Base-by-base conservation (phyloP, 2,797 vertebrate species). In the Ficedula albicollis region DNA sequence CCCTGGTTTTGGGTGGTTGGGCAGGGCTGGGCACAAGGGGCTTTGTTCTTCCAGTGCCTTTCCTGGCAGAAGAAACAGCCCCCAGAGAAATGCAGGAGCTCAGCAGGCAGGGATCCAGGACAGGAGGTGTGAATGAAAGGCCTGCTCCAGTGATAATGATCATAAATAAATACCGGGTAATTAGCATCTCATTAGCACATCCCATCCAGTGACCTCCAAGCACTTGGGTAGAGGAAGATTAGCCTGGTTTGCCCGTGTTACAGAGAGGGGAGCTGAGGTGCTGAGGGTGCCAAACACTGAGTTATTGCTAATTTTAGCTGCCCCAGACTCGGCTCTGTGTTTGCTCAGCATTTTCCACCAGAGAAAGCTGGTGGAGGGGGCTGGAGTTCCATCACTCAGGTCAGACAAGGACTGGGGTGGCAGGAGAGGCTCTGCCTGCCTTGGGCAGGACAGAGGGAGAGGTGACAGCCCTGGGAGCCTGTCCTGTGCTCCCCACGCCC, bases 121-220 rank as follows among this genome's bases (percentile, higher is more conserved):
- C 75, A 75, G 72, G 90, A 90, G 90, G 93, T 95, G 90, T 89
- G 89, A 95, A 91, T 94, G 84, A 87, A 95, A 93, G 92, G 69
- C 79, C 91, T 84, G 90, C 93, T 85, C 90, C 84, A 68, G 75
- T 67, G 87, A 94, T 93, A 95, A 92, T 46, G 64, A 96, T 95
- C 92, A 95, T 93, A 94, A 95, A 93, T 87, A 95, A 96, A 92
- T 87, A 89, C 70, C 56, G 59, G 60, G 43, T 72, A 85, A 90
- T 89, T 92, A 95, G 90, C 95, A 96, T 96, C 80, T 95, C 91
- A 95, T 95, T 93, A 91, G 80, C 89, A 67, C 84, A 77, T 93
- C 90, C 66, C 92, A 78, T 78, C 81, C 87, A 90, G 39, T 94
- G 93, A 94, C 95, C 95, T 97, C 92, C 68, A 72, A 89, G 90